Base-by-base conservation (phyloP, 2,113 vertebrate genomes). In the Drymodes brunneopygia region DNA sequence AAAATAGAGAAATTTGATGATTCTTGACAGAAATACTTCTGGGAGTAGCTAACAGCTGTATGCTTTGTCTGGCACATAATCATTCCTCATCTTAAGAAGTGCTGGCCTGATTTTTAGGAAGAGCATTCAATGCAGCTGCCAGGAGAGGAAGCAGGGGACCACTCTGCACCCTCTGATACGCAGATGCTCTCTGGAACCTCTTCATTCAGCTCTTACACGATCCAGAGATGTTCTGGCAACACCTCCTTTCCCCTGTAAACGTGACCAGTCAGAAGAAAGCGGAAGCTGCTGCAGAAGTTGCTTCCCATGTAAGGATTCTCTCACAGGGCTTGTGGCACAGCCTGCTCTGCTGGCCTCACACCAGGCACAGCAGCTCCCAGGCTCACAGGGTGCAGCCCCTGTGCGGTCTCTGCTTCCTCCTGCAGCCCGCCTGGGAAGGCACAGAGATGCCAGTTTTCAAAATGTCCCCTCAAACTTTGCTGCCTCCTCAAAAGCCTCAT, bases 11-110 rank as follows among this genome's bases (percentile, higher is more conserved):
- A 92, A 94, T 90, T 44, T 81, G 42, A 86, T 90, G 25, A 67
- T 74, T 90, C 72, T 83, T 90, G 87, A 90, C 81, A 83, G 72
- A 96, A 92, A 86, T 88, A 56, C 74, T 48, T 80, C 62, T 66
- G 81, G 78, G 84, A 90, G 9, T 82, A 90, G 84, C 66, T 75
- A 89, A 72, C 50, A 92, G 84, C 82, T 61, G 62, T 54, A 75
- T 40, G 66, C 62, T 71, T 91, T 10, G 2, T 85, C 87, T 95
- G 85, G 73, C 81, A 80, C 38, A 31, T 88, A 84, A 81, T 66
- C 23, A 88, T 69, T 87, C 50, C 45, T 82, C 60, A 72, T 70
- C 35, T 75, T 66, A 82, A 82, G 54, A 42, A 61, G 9, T 9
- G 35, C 27, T 80, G 91, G 23, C 58, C 36, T 91, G 81, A 61